Evolutionary conservation across 2,888 invertebrate genomes (phyloP).

Genomic region (Archips crataeganus): DNA sequence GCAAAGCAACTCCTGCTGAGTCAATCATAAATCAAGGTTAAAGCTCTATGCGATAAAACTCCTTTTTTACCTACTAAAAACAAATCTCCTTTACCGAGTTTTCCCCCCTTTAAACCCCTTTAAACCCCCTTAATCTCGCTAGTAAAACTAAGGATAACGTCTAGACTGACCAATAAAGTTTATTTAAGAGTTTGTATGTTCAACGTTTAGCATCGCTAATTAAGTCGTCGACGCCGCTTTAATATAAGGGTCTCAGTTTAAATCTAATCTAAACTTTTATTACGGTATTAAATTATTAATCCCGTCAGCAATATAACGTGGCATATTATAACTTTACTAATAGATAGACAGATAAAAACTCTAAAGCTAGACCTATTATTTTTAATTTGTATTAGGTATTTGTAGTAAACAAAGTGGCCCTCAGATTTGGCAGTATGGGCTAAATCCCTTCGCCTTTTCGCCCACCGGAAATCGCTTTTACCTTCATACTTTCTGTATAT

Average conservation of each 20-base stretch:
- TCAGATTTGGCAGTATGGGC: not conserved
- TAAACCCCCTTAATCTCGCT: not conserved
- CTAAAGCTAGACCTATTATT: not conserved
- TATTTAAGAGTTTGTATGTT: conserved; percentile 9
- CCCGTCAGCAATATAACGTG: not conserved
- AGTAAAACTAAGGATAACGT: conserved; percentile 7
- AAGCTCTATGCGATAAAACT: too few species aligned
- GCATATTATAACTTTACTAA: not conserved
- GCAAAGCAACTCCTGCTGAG: too few species aligned
- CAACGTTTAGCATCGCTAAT: not conserved
- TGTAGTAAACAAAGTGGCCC: not conserved
- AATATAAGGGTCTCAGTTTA: not conserved
- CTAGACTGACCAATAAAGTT: conserved; percentile 18
- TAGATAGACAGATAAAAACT: not conserved
- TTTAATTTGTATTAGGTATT: not conserved
- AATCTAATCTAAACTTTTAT: not conserved
- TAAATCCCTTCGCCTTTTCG: not conserved
- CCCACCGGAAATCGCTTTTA: conserved; percentile 7
- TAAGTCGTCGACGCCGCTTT: not conserved
- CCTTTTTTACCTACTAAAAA: too few species aligned
- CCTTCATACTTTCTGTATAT: not conserved
- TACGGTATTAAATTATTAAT: not conserved
- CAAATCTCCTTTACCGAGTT: not conserved
- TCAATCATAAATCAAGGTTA: too few species aligned
- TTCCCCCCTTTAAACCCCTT: not conserved